Evolutionary conservation across 2,888 invertebrate species (phyloP).

Genomic region (Gryllus longicercus): DNA sequence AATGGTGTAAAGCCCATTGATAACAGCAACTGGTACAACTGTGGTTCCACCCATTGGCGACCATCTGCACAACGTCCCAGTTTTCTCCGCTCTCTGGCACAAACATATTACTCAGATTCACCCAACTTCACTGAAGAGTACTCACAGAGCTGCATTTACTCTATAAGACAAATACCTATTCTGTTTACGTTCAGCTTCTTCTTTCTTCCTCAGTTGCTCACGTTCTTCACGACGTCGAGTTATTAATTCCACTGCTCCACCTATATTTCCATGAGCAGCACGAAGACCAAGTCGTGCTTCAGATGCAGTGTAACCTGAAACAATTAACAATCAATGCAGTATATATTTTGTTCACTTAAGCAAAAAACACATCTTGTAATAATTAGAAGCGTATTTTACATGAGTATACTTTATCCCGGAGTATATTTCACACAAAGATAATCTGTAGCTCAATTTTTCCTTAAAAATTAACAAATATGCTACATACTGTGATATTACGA

Average conservation of each 20-base stretch:
- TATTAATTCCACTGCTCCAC: slow-evolving; percentile 63
- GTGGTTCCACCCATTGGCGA: slow-evolving; percentile 52
- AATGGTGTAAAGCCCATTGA: slow-evolving; percentile 67
- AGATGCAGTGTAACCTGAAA: slow-evolving; percentile 59
- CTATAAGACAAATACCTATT: slow-evolving; percentile 47
- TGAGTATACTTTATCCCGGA: too few relatives aligned
- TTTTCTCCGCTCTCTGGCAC: slow-evolving; percentile 50
- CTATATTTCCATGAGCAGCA: slow-evolving; percentile 56
- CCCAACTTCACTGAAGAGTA: slow-evolving; percentile 32
- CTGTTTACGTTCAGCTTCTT: slow-evolving; percentile 45
- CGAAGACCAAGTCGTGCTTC: slow-evolving; percentile 71
- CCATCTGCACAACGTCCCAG: slow-evolving; percentile 62
- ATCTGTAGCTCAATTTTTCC: too few relatives aligned
- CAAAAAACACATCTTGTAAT: too few relatives aligned
- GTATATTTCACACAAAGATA: too few relatives aligned
- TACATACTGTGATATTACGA: too few relatives aligned
- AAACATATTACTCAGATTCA: slow-evolving; percentile 19
- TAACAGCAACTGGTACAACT: slow-evolving; percentile 54
- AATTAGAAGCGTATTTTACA: too few relatives aligned
- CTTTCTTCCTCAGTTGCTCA: slow-evolving; percentile 51
- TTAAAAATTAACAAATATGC: too few relatives aligned
- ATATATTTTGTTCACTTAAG: too few relatives aligned
- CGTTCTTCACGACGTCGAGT: slow-evolving; percentile 55
- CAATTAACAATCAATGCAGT: not conserved
- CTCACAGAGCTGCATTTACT: slow-evolving; percentile 38